Percentiles rank a stretch among this genome's conserved stretches.
Conservation (phyloP, 2,113 vertebrate species). For the Cyanocitta stelleri region DNA sequence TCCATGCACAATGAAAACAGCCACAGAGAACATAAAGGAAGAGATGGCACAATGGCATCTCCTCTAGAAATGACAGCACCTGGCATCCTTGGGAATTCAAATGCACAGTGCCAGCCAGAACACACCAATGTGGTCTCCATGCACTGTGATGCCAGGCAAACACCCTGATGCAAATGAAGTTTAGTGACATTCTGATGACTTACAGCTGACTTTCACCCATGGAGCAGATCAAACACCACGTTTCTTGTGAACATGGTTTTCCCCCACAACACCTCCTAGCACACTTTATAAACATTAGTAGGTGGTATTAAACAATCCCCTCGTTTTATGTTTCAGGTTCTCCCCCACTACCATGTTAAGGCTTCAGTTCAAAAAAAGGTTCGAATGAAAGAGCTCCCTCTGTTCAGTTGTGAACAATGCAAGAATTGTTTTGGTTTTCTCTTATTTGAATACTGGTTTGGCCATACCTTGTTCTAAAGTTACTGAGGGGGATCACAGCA, state of each 20-base stretch:
- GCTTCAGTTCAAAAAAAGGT: not conserved
- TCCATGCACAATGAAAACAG: not conserved
- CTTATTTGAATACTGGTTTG: not conserved
- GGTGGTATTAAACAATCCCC: not conserved
- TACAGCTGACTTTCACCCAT: not conserved
- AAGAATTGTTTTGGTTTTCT: not conserved
- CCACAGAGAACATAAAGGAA: not conserved
- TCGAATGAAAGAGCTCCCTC: not conserved
- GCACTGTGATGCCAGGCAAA: not conserved
- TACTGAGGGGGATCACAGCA: not conserved
- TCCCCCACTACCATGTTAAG: not conserved
- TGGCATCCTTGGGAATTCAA: not conserved
- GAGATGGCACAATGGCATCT: not conserved
- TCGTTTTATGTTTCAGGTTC: not conserved
- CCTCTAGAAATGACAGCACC: not conserved
- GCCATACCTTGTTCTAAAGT: not conserved
- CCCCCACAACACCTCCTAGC: not conserved
- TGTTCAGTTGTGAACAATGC: not conserved
- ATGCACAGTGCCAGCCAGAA: not conserved
- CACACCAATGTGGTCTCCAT: rapidly evolving
- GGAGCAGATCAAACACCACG: not conserved
- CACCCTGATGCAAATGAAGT: not conserved
- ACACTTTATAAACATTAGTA: not conserved
- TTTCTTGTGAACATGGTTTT: not conserved
- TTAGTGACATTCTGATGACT: not conserved